phyloP scores from a whole-genome alignment of 2,888 invertebrate genomes.

The Tridacna crocea region DNA sequence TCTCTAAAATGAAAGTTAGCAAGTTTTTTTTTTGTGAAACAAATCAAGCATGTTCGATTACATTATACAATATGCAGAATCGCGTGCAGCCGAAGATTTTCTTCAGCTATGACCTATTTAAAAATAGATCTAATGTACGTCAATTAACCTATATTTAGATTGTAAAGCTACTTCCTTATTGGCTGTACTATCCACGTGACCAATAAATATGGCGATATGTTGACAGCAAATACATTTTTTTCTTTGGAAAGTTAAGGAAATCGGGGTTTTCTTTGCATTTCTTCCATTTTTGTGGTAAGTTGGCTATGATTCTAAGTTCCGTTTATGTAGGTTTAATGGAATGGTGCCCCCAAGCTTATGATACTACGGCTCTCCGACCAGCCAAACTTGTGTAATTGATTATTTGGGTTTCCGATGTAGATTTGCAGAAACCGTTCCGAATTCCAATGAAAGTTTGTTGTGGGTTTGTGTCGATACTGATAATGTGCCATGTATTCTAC shows the following conservation, averaged over 20 bases:
- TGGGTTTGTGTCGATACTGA: too few species aligned
- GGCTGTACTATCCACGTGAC: slow-evolving; percentile 51
- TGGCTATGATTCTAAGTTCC: background rate
- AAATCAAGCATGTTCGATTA: background rate
- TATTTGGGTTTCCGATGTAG: too few species aligned
- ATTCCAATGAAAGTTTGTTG: too few species aligned
- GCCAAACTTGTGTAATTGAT: too few species aligned
- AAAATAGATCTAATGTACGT: slow-evolving; percentile 58
- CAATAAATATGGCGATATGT: slow-evolving; percentile 61
- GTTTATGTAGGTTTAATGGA: too few species aligned
- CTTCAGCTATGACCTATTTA: slow-evolving; percentile 31
- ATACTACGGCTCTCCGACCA: too few species aligned
- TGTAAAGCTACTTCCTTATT: slow-evolving; percentile 33
- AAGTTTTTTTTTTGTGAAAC: background rate
- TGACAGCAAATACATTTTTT: slow-evolving; percentile 46
- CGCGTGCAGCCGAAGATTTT: slow-evolving; percentile 1
- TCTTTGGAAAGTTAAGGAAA: background rate
- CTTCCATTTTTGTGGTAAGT: background rate
- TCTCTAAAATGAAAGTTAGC: background rate
- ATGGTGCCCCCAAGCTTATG: too few species aligned
- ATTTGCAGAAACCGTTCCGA: too few species aligned
- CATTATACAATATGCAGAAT: slow-evolving; percentile 3
- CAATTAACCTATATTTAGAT: slow-evolving; percentile 56
- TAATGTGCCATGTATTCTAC: too few species aligned
- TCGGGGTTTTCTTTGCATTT: slow-evolving; percentile 1